Evolutionary conservation across 2,113 vertebrate species (phyloP).

Genomic region (Protobothrops flavoviridis): DNA sequence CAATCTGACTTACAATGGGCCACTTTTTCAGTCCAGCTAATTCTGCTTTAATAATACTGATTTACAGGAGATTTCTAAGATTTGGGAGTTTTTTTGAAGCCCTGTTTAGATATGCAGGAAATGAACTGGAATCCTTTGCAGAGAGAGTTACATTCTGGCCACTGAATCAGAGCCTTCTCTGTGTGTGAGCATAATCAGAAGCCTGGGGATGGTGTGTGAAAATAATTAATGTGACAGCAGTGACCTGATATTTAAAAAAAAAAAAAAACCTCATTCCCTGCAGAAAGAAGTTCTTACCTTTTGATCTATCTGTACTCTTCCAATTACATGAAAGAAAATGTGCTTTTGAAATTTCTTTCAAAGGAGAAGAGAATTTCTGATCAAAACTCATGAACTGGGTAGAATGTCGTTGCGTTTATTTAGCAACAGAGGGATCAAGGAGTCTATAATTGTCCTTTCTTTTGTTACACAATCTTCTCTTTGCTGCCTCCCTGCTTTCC

Average conservation of each 20-base stretch:
- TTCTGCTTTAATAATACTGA: background rate
- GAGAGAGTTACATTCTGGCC: background rate
- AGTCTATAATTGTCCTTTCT: background rate
- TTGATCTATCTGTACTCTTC: background rate
- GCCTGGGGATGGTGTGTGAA: background rate
- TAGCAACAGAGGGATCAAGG: background rate
- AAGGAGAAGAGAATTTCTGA: background rate
- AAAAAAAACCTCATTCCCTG: background rate
- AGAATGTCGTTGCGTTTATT: background rate
- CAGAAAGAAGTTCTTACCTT: background rate
- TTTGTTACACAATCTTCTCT: background rate
- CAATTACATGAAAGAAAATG: background rate
- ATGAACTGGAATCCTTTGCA: background rate
- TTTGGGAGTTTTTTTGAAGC: background rate
- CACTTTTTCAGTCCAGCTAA: background rate
- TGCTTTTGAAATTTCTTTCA: background rate
- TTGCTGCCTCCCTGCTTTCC: background rate
- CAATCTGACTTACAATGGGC: background rate
- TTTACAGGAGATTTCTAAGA: background rate
- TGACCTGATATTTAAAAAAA: background rate
- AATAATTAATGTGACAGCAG: background rate
- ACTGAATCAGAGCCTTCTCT: background rate
- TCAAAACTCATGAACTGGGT: background rate
- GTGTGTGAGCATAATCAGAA: background rate
- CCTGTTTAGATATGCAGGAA: background rate